Evolutionary conservation across 2,797 vertebrate species (phyloP).

Genomic region (Lutjanus campechanus): DNA sequence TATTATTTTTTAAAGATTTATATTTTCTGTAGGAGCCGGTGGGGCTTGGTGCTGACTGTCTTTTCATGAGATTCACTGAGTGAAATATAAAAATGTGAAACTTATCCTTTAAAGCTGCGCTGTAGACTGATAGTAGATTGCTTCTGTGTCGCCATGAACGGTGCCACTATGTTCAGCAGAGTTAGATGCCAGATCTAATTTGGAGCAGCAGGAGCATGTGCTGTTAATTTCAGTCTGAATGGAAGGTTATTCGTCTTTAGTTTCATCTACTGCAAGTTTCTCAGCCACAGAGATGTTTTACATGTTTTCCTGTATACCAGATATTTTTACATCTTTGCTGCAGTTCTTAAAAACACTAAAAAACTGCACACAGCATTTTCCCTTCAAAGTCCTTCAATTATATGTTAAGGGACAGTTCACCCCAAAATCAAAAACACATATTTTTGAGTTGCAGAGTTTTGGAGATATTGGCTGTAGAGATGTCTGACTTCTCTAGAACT

Average conservation of each 20-base stretch:
- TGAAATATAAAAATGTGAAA: background rate
- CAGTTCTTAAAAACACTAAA: background rate
- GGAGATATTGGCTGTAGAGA: too few relatives aligned
- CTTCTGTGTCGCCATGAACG: background rate
- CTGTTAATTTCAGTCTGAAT: constrained; percentile 54
- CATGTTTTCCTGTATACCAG: background rate
- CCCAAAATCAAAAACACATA: too few relatives aligned
- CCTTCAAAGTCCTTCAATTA: background rate
- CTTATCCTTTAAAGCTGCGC: background rate
- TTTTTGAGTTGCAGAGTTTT: too few relatives aligned
- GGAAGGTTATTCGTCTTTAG: constrained; percentile 13
- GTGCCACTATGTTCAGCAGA: background rate
- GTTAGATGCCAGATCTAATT: constrained; percentile 48
- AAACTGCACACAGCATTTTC: background rate
- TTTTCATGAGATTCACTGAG: background rate
- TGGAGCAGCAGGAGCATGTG: constrained; percentile 51
- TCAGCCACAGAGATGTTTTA: constrained; percentile 16
- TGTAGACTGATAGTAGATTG: background rate
- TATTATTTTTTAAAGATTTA: background rate
- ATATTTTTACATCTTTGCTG: constrained; percentile 12
- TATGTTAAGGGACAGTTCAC: background rate
- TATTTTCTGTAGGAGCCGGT: background rate
- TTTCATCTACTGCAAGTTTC: background rate
- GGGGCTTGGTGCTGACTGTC: background rate
- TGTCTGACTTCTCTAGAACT: too few relatives aligned